phyloP scores from a whole-genome alignment of 2,797 vertebrate species.

The Saxicola maurus region DNA sequence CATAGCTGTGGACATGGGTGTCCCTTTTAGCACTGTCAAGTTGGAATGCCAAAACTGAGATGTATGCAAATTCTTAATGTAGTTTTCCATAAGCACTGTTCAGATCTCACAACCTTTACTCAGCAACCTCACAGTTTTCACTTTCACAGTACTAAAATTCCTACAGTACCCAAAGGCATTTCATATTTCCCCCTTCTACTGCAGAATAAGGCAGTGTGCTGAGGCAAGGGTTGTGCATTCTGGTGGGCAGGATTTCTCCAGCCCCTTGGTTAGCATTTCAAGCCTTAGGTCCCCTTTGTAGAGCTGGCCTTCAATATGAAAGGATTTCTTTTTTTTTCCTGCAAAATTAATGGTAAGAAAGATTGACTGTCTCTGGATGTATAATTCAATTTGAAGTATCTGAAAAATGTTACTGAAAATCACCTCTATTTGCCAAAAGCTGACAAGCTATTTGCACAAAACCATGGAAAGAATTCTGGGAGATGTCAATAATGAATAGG shows the following conservation, averaged over 20 bases:
- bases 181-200: background rate
- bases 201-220: background rate
- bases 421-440: slow-evolving; percentile 17
- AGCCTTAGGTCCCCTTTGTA: background rate
- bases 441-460: slow-evolving; percentile 49
- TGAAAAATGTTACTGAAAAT: slow-evolving; percentile 42
- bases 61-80: fast-evolving
- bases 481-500: slow-evolving; percentile 38
- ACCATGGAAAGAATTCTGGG: slow-evolving; percentile 3
- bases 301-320: background rate
- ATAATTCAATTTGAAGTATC: slow-evolving; percentile 42
- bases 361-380: slow-evolving; percentile 10
- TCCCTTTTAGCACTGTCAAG: fast-evolving
- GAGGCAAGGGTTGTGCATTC: background rate
- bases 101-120: background rate
- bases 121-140: background rate
- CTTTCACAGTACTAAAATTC: background rate
- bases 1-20: background rate
- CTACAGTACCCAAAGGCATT: background rate
- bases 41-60: background rate
- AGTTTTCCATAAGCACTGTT: background rate
- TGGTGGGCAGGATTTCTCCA: background rate
- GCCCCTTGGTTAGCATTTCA: background rate
- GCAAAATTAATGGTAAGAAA: slow-evolving; percentile 29
- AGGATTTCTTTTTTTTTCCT: background rate